Conservation (phyloP, 2,888 invertebrate genomes). For the Trichogramma dendrolimi region DNA sequence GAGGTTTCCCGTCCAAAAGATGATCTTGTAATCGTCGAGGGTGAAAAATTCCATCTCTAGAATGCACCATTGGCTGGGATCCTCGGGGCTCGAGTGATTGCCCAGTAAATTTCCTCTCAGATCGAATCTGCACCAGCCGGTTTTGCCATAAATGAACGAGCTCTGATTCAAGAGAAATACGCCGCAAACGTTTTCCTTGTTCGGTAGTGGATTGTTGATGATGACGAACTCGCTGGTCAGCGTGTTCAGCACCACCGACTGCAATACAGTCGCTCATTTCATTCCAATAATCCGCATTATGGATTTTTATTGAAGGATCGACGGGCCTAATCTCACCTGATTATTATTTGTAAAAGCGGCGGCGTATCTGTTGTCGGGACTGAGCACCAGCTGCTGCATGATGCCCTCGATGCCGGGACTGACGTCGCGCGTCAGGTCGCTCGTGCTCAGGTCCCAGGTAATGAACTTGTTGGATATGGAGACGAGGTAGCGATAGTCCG, state of each 20-base stretch:
- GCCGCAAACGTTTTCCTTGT: conserved; percentile 63
- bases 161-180: conserved; percentile 65
- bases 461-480: conserved; percentile 95
- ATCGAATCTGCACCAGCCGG: conserved; percentile 73
- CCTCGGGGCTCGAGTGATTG: conserved; percentile 57
- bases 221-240: conserved; percentile 88
- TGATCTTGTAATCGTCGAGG: conserved; percentile 65
- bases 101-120: conserved; percentile 71
- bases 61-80: conserved; percentile 68
- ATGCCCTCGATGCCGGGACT: conserved; percentile 94
- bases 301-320: conserved; percentile 6
- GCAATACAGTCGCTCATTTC: conserved; percentile 33
- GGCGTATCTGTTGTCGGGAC: conserved; percentile 93
- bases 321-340: conserved; percentile 57
- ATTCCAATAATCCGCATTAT: neutral
- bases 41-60: conserved; percentile 67
- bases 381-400: conserved; percentile 88
- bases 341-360: conserved; percentile 95
- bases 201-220: conserved; percentile 78
- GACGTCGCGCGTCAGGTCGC: conserved; percentile 88
- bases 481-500: conserved; percentile 87
- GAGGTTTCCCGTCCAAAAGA: conserved; percentile 79
- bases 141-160: conserved; percentile 73
- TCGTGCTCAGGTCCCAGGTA: conserved; percentile 94
- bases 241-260: conserved; percentile 86